Evolutionary conservation across 1,140 invertebrate genomes (phyloP).

Genomic region (Euwallacea similis): DNA sequence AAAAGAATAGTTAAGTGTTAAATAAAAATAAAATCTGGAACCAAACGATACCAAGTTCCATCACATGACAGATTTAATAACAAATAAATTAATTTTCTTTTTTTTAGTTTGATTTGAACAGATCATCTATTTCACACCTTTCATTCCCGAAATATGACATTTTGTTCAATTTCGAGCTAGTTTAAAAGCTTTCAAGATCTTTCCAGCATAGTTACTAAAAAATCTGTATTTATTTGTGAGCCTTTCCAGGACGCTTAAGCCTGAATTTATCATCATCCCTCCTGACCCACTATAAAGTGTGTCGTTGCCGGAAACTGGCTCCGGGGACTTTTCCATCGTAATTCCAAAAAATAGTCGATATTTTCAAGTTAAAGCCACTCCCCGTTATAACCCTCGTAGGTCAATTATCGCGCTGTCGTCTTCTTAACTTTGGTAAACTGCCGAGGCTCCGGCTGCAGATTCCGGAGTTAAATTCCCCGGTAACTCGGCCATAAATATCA

Average conservation of each 20-base stretch:
- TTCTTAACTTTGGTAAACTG: neutral
- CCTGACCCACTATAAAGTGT: neutral
- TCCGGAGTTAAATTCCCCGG: neutral
- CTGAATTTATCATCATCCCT: neutral
- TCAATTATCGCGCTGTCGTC: neutral
- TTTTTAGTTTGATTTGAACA: too few species aligned
- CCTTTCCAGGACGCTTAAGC: neutral
- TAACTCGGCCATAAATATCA: constrained; percentile 1
- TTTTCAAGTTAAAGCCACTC: neutral
- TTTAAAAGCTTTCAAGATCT: too few species aligned
- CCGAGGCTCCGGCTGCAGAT: neutral
- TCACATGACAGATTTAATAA: too few species aligned
- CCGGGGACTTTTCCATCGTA: neutral
- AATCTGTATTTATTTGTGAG: too few species aligned
- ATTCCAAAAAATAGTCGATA: constrained; percentile 1
- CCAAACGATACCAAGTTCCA: too few species aligned
- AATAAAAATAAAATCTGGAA: too few species aligned
- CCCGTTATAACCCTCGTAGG: neutral
- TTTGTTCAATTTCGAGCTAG: too few species aligned
- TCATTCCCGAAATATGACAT: too few species aligned
- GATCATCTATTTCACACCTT: too few species aligned
- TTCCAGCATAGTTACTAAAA: too few species aligned
- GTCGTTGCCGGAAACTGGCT: neutral
- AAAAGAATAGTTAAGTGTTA: too few species aligned
- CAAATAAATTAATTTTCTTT: too few species aligned